phyloP scores from a whole-genome alignment of 1,140 invertebrate species.

The Drosophila sproati region DNA sequence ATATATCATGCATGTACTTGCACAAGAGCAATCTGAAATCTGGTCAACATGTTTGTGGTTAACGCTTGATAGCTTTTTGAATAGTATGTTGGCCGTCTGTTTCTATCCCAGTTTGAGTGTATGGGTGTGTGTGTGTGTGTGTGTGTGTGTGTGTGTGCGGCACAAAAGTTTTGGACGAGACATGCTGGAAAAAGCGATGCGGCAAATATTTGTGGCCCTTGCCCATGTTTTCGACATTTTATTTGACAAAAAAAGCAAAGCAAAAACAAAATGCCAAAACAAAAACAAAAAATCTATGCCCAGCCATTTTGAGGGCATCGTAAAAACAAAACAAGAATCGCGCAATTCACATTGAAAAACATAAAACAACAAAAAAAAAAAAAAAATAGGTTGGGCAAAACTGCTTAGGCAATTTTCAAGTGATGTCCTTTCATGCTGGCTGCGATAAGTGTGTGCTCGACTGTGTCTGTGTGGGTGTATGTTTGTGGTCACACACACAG shows the following conservation, averaged over 20 bases:
- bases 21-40: constrained; percentile 32
- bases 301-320: constrained; percentile 34
- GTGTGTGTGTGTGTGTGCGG: constrained; percentile 16
- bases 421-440: constrained; percentile 66
- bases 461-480: constrained; percentile 18
- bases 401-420: constrained; percentile 82
- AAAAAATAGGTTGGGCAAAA: constrained; percentile 52
- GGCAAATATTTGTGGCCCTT: constrained; percentile 42
- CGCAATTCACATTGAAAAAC: constrained; percentile 35
- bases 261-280: constrained; percentile 29
- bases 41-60: constrained; percentile 68
- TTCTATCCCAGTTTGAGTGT: not conserved
- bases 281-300: constrained; percentile 44
- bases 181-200: constrained; percentile 37
- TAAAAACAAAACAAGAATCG: constrained; percentile 48
- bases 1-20: constrained; percentile 8
- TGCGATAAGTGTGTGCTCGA: constrained; percentile 57
- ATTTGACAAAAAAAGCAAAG: constrained; percentile 24
- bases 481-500: constrained; percentile 32
- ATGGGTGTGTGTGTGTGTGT: constrained; percentile 12
- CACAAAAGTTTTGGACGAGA: constrained; percentile 50
- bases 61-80: constrained; percentile 66
- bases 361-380: constrained; percentile 19
- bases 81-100: constrained; percentile 31
- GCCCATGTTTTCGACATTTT: constrained; percentile 38